phyloP scores from a whole-genome alignment of 2,888 invertebrate genomes.

The Synanthedon tipuliformis region DNA sequence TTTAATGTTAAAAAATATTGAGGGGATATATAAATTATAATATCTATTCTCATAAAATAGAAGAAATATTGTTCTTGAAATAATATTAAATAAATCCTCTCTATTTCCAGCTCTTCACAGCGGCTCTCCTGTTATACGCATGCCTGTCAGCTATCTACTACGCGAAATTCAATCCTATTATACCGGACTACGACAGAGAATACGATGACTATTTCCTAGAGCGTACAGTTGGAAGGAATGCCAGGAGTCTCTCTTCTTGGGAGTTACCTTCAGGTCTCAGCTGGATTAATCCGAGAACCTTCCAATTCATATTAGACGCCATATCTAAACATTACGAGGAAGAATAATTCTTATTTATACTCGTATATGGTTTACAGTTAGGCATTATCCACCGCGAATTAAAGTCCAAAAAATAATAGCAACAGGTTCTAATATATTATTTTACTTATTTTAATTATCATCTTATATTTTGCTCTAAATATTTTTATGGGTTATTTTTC shows the following conservation, averaged over 20 bases:
- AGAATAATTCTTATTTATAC: constrained; percentile 17
- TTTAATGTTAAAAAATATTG: no score
- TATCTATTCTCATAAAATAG: no score
- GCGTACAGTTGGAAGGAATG: constrained; percentile 70
- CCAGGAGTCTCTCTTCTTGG: constrained; percentile 44
- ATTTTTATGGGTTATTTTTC: no score
- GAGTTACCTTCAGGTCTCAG: constrained; percentile 53
- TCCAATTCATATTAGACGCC: constrained; percentile 76
- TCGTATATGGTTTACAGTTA: no score
- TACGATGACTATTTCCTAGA: constrained; percentile 81
- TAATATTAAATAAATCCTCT: no score
- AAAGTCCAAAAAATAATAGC: no score
- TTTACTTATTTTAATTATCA: no score
- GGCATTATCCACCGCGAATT: no score
- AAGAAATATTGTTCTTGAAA: no score
- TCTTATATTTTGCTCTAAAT: no score
- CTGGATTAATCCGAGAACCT: constrained; percentile 72
- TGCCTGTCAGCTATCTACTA: constrained; percentile 89
- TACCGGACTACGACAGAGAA: constrained; percentile 80
- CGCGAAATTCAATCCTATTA: constrained; percentile 86
- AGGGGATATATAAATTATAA: no score
- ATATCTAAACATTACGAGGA: constrained; percentile 47
- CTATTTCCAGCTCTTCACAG: constrained; percentile 78
- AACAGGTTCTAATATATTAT: no score
- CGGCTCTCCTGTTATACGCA: constrained; percentile 83